Percentiles rank a stretch among this genome's conserved stretches.
Evolutionary conservation across 2,888 invertebrate species (phyloP).

Genomic region (Synergus japonicus): DNA sequence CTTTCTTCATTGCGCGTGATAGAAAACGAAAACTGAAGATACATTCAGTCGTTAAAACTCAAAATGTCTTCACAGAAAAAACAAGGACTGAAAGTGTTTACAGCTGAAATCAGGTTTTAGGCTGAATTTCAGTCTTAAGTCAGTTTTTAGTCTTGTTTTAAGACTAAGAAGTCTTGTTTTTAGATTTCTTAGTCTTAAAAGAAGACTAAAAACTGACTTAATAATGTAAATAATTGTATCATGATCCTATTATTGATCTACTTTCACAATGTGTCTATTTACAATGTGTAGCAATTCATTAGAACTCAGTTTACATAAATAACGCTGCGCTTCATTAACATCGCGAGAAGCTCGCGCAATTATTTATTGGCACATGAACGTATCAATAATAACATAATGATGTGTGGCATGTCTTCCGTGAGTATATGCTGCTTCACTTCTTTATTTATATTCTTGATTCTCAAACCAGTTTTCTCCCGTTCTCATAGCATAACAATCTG

Average conservation of each 20-base stretch:
- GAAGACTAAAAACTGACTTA: too few species aligned
- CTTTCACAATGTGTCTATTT: conserved; percentile 15
- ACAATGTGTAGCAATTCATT: background rate
- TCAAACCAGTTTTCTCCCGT: conserved; percentile 27
- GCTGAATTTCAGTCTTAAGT: too few species aligned
- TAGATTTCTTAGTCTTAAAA: too few species aligned
- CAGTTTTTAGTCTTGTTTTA: too few species aligned
- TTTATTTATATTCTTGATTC: conserved; percentile 11
- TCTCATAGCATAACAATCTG: conserved; percentile 13
- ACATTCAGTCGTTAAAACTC: background rate
- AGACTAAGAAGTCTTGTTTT: too few species aligned
- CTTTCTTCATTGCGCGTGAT: background rate
- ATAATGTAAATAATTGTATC: background rate
- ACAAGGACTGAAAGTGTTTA: too few species aligned
- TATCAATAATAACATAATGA: conserved; percentile 24
- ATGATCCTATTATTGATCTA: background rate
- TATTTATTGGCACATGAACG: conserved; percentile 35
- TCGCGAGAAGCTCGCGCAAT: conserved; percentile 34
- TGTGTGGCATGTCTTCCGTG: conserved; percentile 32
- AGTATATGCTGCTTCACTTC: background rate
- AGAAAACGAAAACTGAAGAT: background rate
- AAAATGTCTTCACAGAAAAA: too few species aligned
- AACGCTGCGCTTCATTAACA: background rate
- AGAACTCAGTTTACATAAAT: conserved; percentile 31
- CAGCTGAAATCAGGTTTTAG: too few species aligned